Conservation (phyloP, 1,140 invertebrate species). For the Nasonia giraulti region DNA sequence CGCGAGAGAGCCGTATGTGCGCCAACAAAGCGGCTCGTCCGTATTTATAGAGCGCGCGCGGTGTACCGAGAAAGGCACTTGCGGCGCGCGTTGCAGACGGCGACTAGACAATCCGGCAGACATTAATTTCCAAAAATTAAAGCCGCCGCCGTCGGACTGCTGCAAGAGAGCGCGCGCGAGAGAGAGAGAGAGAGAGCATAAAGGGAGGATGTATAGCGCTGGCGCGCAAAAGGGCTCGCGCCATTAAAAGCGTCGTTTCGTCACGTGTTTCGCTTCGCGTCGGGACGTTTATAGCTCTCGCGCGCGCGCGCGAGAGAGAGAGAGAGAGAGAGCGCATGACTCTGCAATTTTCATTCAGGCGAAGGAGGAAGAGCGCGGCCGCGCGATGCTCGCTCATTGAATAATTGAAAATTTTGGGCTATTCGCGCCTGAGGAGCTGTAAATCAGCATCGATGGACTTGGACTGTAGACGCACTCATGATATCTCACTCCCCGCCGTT, state of each 20-base stretch:
- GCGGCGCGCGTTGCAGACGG: background rate
- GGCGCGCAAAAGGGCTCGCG: conserved; percentile 32
- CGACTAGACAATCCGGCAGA: background rate
- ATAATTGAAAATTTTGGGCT: conserved; percentile 1
- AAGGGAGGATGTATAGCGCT: background rate
- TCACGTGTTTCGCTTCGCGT: conserved; percentile 45
- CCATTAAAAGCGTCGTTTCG: conserved; percentile 51
- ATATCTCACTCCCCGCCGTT: no score
- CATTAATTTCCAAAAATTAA: conserved; percentile 38
- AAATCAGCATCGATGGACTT: no score
- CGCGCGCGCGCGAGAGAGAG: no score
- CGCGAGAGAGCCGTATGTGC: no score
- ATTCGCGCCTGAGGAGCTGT: background rate
- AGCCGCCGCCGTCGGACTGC: background rate
- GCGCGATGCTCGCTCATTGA: background rate
- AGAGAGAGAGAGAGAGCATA: background rate
- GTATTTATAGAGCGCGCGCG: background rate
- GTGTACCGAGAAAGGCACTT: background rate
- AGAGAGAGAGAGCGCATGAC: no score
- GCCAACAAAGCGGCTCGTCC: background rate
- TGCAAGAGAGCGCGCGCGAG: background rate
- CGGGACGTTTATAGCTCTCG: conserved; percentile 42
- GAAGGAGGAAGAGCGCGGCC: no score
- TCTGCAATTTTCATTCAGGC: conserved; percentile 41
- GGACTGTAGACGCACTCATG: no score